A percentile compares a stretch with the other conserved stretches of the same genome.
Conservation (phyloP, 64 coral and sea anemone species). For the Acropora yongei region DNA sequence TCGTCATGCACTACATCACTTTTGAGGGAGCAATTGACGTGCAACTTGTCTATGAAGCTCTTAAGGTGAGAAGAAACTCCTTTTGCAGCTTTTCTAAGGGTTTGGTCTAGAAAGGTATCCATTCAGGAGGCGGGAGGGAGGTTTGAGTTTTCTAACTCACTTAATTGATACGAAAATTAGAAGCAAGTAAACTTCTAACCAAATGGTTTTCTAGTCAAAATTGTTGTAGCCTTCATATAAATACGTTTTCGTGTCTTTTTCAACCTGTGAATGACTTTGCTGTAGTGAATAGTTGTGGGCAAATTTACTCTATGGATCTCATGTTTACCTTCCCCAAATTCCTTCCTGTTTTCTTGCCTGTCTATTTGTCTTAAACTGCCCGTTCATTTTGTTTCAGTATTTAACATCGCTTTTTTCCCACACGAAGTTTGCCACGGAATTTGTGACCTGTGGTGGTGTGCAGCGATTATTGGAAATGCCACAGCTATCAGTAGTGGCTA, state of each 20-base stretch:
- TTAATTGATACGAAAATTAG: too few species aligned
- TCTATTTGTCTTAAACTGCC: background rate
- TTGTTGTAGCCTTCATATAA: too few species aligned
- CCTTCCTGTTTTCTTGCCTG: background rate
- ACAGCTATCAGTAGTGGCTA: constrained; percentile 81
- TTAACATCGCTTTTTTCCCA: constrained; percentile 93
- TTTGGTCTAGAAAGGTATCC: too few species aligned
- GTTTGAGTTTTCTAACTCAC: too few species aligned
- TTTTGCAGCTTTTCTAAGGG: too few species aligned
- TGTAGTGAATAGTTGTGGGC: too few species aligned
- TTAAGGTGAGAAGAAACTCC: constrained; percentile 48
- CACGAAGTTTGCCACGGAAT: constrained; percentile 98
- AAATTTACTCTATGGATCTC: background rate
- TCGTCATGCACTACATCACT: constrained; percentile 78
- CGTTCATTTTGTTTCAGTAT: constrained; percentile 63
- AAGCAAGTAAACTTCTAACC: too few species aligned
- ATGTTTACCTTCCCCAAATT: background rate
- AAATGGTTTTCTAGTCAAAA: too few species aligned
- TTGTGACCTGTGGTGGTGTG: constrained; percentile 88
- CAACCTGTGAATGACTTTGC: too few species aligned
- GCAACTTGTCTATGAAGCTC: constrained; percentile 86
- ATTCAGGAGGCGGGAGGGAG: too few species aligned
- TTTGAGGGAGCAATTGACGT: constrained; percentile 85
- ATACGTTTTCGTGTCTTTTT: too few species aligned
- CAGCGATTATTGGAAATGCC: constrained; percentile 89